Evolutionary conservation across 35 echinoderm and acorn worm species (phyloP).

Genomic region (Ophiothrix spiculata): DNA sequence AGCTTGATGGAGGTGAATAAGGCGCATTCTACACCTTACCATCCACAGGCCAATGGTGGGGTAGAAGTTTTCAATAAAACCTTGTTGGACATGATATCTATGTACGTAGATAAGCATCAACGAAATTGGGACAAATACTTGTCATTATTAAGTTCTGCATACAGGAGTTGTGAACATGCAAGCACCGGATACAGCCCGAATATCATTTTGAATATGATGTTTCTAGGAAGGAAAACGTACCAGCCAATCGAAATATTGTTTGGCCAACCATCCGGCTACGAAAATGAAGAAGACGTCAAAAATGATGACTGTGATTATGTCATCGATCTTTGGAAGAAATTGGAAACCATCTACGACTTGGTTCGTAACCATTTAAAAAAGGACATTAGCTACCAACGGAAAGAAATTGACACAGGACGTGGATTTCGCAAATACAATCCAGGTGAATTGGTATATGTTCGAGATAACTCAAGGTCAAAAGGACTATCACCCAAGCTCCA

Average conservation of each 20-base stretch:
- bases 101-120: constrained; percentile 38
- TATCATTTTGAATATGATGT: constrained; percentile 20
- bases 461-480: neutral
- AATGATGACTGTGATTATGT: neutral
- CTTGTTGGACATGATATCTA: constrained; percentile 47
- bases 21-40: constrained; percentile 22
- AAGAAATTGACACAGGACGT: neutral
- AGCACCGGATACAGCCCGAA: constrained; percentile 30
- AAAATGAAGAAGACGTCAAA: neutral
- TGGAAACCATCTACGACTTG: neutral
- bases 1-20: constrained; percentile 24
- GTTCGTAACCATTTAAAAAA: neutral
- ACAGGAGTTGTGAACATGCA: constrained; percentile 19
- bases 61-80: constrained; percentile 49
- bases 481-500: constrained; percentile 8
- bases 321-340: neutral
- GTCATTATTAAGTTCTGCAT: constrained; percentile 30
- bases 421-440: neutral
- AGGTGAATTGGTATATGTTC: neutral
- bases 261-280: neutral
- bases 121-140: constrained; percentile 34
- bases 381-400: neutral
- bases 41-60: constrained; percentile 42
- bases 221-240: constrained; percentile 14
- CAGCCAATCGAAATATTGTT: constrained; percentile 15